A percentile compares a stretch with the other conserved stretches of the same genome.
phyloP scores from a whole-genome alignment of 2,797 vertebrate species.

The Cryptoblepharus egeriae region DNA sequence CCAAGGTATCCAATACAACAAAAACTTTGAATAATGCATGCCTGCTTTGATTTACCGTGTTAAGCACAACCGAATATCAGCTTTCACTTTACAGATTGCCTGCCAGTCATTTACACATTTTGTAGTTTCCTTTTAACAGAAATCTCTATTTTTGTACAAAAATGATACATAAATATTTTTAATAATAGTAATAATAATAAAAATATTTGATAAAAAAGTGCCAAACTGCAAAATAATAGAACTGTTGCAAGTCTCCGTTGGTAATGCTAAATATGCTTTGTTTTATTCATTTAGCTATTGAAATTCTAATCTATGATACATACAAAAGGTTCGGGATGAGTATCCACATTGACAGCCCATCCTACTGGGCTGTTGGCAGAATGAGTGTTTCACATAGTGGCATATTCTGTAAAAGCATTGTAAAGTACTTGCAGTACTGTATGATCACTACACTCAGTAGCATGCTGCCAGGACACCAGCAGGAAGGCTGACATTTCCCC shows the following conservation, averaged over 20 bases:
- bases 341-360: neutral
- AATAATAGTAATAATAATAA: neutral
- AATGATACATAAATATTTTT: too few species aligned
- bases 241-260: neutral
- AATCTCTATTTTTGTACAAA: neutral
- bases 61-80: neutral
- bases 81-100: neutral
- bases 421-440: too few species aligned
- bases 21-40: neutral
- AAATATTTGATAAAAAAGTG: too few species aligned
- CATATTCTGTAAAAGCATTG: too few species aligned
- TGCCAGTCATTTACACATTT: neutral
- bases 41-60: neutral
- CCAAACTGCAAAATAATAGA: neutral
- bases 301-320: neutral
- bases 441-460: too few species aligned
- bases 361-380: too few species aligned
- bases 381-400: too few species aligned
- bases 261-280: neutral
- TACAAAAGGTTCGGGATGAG: neutral
- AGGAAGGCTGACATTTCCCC: too few species aligned
- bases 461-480: too few species aligned
- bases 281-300: neutral
- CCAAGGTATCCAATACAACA: neutral
- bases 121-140: too few species aligned